Evolutionary conservation across 2,113 vertebrate species (phyloP), one percentile per base, ranked within the genome.

Genomic region (Monopterus albus): DNA sequence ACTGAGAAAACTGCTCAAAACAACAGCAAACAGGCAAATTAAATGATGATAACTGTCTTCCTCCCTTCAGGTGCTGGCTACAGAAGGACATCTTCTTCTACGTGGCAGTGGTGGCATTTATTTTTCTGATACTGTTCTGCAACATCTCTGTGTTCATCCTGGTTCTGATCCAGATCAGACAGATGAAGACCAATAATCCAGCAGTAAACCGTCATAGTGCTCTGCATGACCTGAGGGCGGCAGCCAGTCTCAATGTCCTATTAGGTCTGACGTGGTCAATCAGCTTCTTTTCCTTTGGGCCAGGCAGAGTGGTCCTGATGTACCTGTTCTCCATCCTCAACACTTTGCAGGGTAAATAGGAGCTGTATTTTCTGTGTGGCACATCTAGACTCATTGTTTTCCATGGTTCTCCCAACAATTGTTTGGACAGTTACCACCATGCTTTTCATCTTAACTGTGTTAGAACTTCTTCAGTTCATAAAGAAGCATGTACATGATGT

Each of bases 301-400:
- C 94, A 0, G 78, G 89, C 28, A 91, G 72, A 80, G 86, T 91
- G 61, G 80, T 89, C 43, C 86, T 96, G 75, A 75, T 95, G 46
- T 97, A 97, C 72, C 78, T 96, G 72, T 98, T 98, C 83, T 71
- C 92, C 66, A 88, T 97, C 85, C 93, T 94, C 66, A 98, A 96
- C 87, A 91, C 90, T 20, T 83, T 96, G 15, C 96, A 97, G 91
- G 96, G 96, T 97, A 92, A 87, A 35, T 25, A 51, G 18, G 38
- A 59, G 39, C 43, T 42, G 20, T 3, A 10, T 28, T 13, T n/a
- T n/a, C n/a, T n/a, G n/a, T n/a, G n/a, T n/a, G n/a, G n/a, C n/a
- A n/a, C n/a, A n/a, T n/a, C n/a, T n/a, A n/a, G n/a, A n/a, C n/a
- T n/a, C n/a, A n/a, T n/a, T n/a, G n/a, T n/a, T n/a, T n/a, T n/a